Base-by-base conservation (phyloP, 2,113 vertebrate species). In the Hippopotamus amphibius region DNA sequence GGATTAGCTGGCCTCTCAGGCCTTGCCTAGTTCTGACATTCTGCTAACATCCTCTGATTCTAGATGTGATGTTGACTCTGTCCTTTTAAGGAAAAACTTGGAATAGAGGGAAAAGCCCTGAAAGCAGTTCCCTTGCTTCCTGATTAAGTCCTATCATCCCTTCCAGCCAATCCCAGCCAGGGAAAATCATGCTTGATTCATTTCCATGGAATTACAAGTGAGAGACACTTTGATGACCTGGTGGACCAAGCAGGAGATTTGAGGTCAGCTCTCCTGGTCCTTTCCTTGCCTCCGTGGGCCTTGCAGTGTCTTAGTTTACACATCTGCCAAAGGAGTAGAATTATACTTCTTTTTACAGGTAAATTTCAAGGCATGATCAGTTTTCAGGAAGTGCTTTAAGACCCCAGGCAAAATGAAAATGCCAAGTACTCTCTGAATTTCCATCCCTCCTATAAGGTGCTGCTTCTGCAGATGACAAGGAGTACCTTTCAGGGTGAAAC, bases 321-420 rank as follows among this genome's bases (percentile, higher is more conserved):
- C 82, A 50, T 90, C 96, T 96, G 96, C 98, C 97, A 95, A 97
- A 96, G 96, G 95, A 96, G 94, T 96, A 92, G 96, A 95, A 16
- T 82, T 43, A 37, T 77, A 71, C 82, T 97, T 96, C 83, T 93
- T 95, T 97, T 94, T 93, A 96, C 97, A 97, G 97, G 97, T 97
- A 88, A 94, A 96, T 96, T 92, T 97, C 88, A 97, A 97, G 95
- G 97, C 96, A 95, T 57, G 95, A 96, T 97, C 97, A 97, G 96
- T 97, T 97, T 98, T 98, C 96, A 97, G 96, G 94, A 96, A 96
- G 97, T 97, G 93, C 97, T 97, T 95, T 92, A 92, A 96, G 97
- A 97, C 89, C 59, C 71, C 83, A 92, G 97, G 95, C 0, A 0
- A 88, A 84, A 90, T 53, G 95, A 86, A 92, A 95, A 50, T 90